phyloP scores from a whole-genome alignment of 2,888 invertebrate genomes.

The Phrixothrix hirtus region DNA sequence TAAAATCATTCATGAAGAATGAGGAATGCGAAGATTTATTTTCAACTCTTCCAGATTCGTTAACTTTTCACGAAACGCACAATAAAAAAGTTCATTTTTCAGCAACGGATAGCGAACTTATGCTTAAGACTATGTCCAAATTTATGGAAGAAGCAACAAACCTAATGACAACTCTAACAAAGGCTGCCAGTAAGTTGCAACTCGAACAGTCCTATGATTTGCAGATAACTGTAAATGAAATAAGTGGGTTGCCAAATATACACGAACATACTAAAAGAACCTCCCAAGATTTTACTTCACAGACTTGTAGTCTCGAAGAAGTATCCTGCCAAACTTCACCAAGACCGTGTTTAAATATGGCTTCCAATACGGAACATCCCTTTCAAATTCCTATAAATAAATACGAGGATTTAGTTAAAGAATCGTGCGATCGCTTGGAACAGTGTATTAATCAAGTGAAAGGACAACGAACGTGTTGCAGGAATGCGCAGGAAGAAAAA shows the following conservation, averaged over 20 bases:
- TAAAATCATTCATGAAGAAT: constrained; percentile 46
- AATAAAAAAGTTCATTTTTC: constrained; percentile 46
- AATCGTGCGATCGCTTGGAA: constrained; percentile 51
- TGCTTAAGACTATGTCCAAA: constrained; percentile 52
- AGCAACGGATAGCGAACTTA: constrained; percentile 35
- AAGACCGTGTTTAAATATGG: not conserved
- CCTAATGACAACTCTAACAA: constrained; percentile 50
- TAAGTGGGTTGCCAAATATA: constrained; percentile 33
- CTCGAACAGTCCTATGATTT: constrained; percentile 43
- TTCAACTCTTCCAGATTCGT: constrained; percentile 39
- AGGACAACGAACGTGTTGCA: constrained; percentile 2
- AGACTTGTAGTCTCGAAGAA: constrained; percentile 13
- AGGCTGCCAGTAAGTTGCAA: constrained; percentile 42
- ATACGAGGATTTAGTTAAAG: constrained; percentile 49
- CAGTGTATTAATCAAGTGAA: constrained; percentile 41
- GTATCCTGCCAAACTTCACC: constrained; percentile 17
- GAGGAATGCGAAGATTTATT: not conserved
- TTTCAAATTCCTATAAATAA: constrained; percentile 46
- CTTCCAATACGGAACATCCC: constrained; percentile 23
- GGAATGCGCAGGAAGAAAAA: constrained; percentile 3
- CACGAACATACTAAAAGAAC: constrained; percentile 18
- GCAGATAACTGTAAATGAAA: constrained; percentile 47
- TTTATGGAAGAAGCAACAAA: constrained; percentile 55
- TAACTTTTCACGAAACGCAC: constrained; percentile 42
- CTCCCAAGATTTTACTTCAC: constrained; percentile 15